phyloP scores from a whole-genome alignment of 2,113 vertebrate species.

The Aegithalos caudatus region DNA sequence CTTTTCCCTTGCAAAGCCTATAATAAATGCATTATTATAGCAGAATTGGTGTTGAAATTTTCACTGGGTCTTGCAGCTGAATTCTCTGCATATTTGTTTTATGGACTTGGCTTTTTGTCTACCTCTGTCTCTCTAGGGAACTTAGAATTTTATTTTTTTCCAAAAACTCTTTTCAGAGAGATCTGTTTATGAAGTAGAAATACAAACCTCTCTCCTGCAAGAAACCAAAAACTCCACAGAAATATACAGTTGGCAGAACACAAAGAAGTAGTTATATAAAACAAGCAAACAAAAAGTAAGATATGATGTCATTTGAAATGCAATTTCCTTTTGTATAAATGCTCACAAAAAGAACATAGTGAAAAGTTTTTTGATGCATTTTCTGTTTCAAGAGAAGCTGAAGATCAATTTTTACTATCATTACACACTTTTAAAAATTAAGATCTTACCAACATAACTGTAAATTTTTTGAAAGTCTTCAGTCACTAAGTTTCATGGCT shows the following conservation, averaged over 20 bases:
- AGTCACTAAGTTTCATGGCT: background rate
- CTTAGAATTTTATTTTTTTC: background rate
- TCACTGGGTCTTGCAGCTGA: background rate
- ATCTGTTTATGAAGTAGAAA: background rate
- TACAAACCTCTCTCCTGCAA: rapidly evolving
- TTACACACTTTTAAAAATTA: background rate
- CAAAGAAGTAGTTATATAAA: background rate
- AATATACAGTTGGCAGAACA: background rate
- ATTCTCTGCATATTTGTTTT: background rate
- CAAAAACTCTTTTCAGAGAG: background rate
- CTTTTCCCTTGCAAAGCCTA: background rate
- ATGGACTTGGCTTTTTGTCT: background rate
- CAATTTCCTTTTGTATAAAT: background rate
- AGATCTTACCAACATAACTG: background rate
- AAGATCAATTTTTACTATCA: background rate
- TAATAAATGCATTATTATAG: background rate
- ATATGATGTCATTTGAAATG: background rate
- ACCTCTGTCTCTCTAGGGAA: background rate
- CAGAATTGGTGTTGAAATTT: background rate
- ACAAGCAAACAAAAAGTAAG: background rate
- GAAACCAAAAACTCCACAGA: background rate
- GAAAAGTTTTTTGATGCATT: background rate
- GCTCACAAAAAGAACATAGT: background rate
- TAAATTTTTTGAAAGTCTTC: background rate
- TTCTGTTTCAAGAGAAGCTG: background rate